A percentile compares a stretch with the other conserved stretches of the same genome.
Conservation (phyloP, 2,113 vertebrate genomes). For the Hymenochirus boettgeri region DNA sequence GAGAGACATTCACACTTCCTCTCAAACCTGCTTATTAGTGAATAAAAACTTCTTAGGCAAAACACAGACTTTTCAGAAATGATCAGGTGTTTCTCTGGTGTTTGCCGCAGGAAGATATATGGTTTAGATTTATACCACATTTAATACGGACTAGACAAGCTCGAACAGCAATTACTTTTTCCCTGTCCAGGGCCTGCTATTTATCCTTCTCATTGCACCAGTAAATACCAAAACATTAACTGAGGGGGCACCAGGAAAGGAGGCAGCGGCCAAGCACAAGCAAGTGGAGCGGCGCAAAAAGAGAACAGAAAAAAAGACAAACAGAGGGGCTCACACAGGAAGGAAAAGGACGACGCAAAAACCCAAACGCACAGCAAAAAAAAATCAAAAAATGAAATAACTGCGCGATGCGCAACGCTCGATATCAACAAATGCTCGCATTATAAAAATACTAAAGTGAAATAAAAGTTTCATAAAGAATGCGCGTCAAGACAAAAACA, state of each 20-base stretch:
- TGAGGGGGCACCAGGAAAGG: conserved; percentile 22
- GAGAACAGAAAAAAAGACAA: conserved; percentile 20
- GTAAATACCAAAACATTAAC: conserved; percentile 28
- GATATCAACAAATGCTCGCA: too few species aligned
- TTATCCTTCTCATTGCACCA: conserved; percentile 39
- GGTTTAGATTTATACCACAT: conserved; percentile 19
- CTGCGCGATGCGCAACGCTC: too few species aligned
- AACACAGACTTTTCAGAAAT: conserved; percentile 25
- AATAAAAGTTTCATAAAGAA: too few species aligned
- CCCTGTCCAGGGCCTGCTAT: background rate
- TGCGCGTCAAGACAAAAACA: too few species aligned
- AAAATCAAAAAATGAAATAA: too few species aligned
- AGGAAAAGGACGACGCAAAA: conserved; percentile 19
- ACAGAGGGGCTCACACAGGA: conserved; percentile 3
- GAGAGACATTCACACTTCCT: conserved; percentile 2
- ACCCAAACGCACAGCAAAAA: conserved; percentile 14
- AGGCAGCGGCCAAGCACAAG: conserved; percentile 29
- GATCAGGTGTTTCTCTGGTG: background rate
- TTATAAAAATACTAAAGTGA: too few species aligned
- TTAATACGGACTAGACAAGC: conserved; percentile 27
- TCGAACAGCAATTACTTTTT: conserved; percentile 24
- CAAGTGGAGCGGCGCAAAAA: background rate
- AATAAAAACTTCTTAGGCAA: conserved; percentile 26
- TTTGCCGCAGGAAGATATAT: conserved; percentile 5
- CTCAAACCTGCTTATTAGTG: conserved; percentile 19